Conservation (phyloP, 2,888 invertebrate species). For the Miltochrista miniata region DNA sequence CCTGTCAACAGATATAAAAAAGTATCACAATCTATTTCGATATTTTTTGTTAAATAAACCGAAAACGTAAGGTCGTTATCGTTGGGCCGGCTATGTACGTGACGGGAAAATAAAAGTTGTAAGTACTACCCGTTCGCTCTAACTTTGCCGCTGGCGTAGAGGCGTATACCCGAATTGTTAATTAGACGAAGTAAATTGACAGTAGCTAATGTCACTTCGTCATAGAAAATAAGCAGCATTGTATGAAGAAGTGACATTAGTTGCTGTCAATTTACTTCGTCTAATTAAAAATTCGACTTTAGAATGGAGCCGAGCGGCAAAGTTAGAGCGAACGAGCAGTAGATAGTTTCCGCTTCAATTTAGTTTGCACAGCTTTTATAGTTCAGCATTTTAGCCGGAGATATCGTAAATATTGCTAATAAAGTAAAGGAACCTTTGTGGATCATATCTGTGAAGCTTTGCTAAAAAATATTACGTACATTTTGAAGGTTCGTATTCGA, state of each 20-base stretch:
- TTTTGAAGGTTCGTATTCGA: too few species aligned
- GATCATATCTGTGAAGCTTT: constrained; percentile 24
- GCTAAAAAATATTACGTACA: background rate
- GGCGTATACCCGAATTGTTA: too few species aligned
- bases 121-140: too few species aligned
- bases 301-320: too few species aligned
- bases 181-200: too few species aligned
- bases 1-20: constrained; percentile 6
- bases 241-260: too few species aligned
- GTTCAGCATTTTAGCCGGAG: constrained; percentile 25
- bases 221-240: too few species aligned
- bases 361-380: constrained; percentile 53
- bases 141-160: too few species aligned
- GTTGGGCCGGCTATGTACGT: constrained; percentile 48
- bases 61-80: constrained; percentile 47
- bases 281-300: too few species aligned
- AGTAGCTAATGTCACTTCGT: too few species aligned
- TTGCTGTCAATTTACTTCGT: too few species aligned
- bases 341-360: constrained; percentile 53
- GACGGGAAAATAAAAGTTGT: constrained; percentile 49
- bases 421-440: constrained; percentile 25
- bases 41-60: constrained; percentile 43
- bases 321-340: too few species aligned
- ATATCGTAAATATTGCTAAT: constrained; percentile 32
- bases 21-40: constrained; percentile 29